These are phyloP conservation scores for Steinernema hermaphroditum DNA, from an alignment of 2,888 invertebrate genomes.

Conservation along the genomic window DNA sequence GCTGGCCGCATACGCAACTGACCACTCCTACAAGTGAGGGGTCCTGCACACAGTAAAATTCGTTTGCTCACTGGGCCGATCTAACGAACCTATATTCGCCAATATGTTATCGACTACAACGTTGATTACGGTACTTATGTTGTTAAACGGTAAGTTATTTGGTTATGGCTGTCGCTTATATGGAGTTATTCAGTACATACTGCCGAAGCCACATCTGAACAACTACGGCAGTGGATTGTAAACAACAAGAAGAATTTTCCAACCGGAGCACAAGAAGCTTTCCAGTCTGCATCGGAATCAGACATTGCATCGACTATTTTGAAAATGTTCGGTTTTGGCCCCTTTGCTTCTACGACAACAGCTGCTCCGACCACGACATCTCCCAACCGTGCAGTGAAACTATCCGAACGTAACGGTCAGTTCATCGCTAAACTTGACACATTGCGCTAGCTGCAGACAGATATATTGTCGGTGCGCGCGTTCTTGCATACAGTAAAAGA, in stretches of 20 bases:
- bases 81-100: too few species aligned
- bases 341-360: conserved; percentile 8
- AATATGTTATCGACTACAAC: too few species aligned
- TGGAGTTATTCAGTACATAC: too few species aligned
- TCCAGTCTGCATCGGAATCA: conserved; percentile 32
- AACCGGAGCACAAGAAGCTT: conserved; percentile 36
- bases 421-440: neutral
- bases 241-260: conserved; percentile 54
- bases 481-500: neutral
- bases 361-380: conserved; percentile 27
- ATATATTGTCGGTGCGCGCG: too few species aligned
- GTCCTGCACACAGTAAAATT: too few species aligned
- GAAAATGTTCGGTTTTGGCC: conserved; percentile 40
- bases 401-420: conserved; percentile 34
- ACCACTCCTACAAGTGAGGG: too few species aligned
- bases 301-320: conserved; percentile 46
- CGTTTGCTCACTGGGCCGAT: too few species aligned
- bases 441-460: neutral
- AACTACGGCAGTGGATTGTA: conserved; percentile 60
- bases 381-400: conserved; percentile 26
- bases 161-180: too few species aligned
- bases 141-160: too few species aligned
- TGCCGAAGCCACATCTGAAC: conserved; percentile 56
- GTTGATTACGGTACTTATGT: too few species aligned
- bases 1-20: neutral